Evolutionary conservation across 2,888 invertebrate genomes (phyloP).

Genomic region (Polyommatus iphigenia): DNA sequence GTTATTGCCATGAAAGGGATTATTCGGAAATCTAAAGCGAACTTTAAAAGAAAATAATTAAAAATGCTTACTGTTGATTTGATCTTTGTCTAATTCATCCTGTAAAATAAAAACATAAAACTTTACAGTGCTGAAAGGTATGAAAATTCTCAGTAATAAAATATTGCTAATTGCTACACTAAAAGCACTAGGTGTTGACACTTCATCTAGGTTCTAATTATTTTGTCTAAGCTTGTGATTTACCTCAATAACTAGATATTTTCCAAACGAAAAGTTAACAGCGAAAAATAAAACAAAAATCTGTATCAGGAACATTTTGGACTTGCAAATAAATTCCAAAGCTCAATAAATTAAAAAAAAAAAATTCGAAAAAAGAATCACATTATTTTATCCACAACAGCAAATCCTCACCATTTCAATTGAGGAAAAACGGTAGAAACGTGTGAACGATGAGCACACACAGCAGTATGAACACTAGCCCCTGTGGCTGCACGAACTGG

Average conservation of each 20-base stretch:
- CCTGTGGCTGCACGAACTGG: conserved; percentile 71
- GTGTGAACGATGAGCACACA: conserved; percentile 61
- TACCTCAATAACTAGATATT: conserved; percentile 21
- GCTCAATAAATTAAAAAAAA: conserved; percentile 19
- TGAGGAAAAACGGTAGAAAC: conserved; percentile 57
- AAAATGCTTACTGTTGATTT: conserved; percentile 85
- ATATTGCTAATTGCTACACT: background rate
- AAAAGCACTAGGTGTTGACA: background rate
- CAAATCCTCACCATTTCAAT: conserved; percentile 59
- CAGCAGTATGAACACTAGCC: conserved; percentile 67
- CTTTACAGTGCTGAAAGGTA: background rate
- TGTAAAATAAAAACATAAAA: conserved; percentile 65
- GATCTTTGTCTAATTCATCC: conserved; percentile 89
- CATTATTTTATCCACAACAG: conserved; percentile 38
- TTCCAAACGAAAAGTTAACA: conserved; percentile 17
- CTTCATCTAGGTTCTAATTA: background rate
- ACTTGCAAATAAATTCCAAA: conserved; percentile 29
- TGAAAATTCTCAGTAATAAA: background rate
- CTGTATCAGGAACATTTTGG: background rate
- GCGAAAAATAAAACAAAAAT: background rate
- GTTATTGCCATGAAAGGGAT: too few species aligned
- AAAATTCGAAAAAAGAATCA: conserved; percentile 35
- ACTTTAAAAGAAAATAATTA: conserved; percentile 4
- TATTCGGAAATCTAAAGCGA: too few species aligned
- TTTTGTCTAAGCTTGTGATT: background rate